Evolutionary conservation across 2,888 invertebrate genomes (phyloP).

Genomic region (Cinara cedri): DNA sequence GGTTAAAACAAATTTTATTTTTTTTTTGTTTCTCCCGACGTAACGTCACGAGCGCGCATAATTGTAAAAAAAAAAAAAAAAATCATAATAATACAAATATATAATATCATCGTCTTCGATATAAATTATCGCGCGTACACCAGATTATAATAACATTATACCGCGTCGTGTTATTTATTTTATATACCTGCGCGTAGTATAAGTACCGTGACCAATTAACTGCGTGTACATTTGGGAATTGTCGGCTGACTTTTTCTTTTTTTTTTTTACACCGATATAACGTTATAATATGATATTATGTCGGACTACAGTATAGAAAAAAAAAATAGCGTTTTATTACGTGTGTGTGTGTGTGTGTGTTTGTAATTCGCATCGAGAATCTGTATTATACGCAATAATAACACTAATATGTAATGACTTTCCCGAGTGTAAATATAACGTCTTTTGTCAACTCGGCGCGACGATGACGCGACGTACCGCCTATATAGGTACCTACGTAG

Average conservation of each 20-base stretch:
- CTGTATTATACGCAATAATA: background rate
- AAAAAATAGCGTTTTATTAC: constrained; percentile 4
- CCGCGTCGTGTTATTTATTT: background rate
- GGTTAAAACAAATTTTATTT: background rate
- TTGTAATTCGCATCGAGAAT: background rate
- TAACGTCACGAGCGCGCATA: constrained; percentile 26
- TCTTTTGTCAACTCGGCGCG: constrained; percentile 3
- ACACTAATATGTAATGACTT: constrained; percentile 7
- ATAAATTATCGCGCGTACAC: background rate
- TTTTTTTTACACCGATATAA: background rate
- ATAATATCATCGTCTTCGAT: background rate
- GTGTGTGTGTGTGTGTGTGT: background rate
- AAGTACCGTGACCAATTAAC: constrained; percentile 36
- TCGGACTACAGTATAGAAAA: background rate
- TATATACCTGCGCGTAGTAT: background rate
- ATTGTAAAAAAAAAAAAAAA: too few species aligned
- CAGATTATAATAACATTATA: background rate
- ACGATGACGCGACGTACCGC: too few species aligned
- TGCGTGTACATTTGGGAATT: background rate
- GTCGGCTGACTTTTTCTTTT: constrained; percentile 20
- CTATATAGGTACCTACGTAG: too few species aligned
- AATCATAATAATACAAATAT: too few species aligned
- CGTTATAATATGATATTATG: background rate
- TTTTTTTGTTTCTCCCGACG: background rate
- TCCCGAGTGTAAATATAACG: background rate